Percentiles rank a stretch among this genome's conserved stretches.
Evolutionary conservation across 2,797 vertebrate genomes (phyloP).

Genomic region (Menidia menidia): DNA sequence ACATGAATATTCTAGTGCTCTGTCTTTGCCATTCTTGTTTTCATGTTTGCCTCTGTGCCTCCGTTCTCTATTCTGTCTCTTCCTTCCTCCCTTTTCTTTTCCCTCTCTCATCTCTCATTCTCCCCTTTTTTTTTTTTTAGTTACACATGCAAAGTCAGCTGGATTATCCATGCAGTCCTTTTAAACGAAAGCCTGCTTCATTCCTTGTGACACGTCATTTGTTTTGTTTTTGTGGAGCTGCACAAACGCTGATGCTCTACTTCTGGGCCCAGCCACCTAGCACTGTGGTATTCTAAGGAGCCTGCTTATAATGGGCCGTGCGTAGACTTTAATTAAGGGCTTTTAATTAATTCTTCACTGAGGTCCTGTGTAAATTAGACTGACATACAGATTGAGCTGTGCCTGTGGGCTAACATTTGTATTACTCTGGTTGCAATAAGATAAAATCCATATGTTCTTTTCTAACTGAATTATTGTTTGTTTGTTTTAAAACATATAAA

Average conservation of each 20-base stretch:
- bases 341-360: conserved; percentile 64
- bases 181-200: conserved; percentile 71
- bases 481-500: conserved; percentile 19
- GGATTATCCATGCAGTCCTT: conserved; percentile 60
- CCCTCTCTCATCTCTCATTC: conserved; percentile 40
- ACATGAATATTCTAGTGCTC: conserved; percentile 55
- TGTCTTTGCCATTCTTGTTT: conserved; percentile 40
- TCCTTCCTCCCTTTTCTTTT: background rate
- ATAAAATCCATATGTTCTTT: conserved; percentile 10
- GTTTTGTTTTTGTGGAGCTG: conserved; percentile 73
- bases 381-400: conserved; percentile 22
- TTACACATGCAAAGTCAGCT: conserved; percentile 69
- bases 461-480: background rate
- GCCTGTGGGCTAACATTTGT: conserved; percentile 33
- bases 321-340: conserved; percentile 62
- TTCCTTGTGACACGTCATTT: conserved; percentile 77
- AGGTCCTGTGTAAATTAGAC: conserved; percentile 57
- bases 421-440: conserved; percentile 9
- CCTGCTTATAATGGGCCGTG: conserved; percentile 20
- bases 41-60: conserved; percentile 34
- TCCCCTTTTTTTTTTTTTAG: conserved; percentile 27
- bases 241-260: conserved; percentile 75
- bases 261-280: conserved; percentile 49
- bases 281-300: conserved; percentile 37
- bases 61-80: conserved; percentile 4